Conservation (phyloP, 2,113 vertebrate genomes). For the Bufo gargarizans region DNA sequence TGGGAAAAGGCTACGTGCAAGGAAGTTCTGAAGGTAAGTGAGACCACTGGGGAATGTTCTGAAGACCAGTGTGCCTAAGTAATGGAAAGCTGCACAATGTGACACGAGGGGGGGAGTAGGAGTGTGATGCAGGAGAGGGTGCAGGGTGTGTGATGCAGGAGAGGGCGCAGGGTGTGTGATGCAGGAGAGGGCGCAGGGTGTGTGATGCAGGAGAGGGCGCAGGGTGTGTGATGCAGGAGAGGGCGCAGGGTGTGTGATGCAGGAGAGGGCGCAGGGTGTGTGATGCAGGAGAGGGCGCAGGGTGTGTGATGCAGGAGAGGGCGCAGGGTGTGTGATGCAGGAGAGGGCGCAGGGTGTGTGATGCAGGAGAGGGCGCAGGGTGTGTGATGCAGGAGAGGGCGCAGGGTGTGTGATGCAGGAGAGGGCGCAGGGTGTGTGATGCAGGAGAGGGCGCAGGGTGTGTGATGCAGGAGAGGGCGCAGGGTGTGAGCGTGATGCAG, state of each 20-base stretch:
- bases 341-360: background rate
- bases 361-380: background rate
- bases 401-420: no score
- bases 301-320: background rate
- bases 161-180: no score
- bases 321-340: background rate
- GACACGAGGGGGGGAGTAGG: background rate
- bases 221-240: background rate
- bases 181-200: no score
- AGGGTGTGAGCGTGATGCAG: background rate
- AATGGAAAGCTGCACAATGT: background rate
- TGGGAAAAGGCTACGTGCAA: background rate
- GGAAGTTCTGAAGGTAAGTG: background rate
- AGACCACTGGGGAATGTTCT: background rate
- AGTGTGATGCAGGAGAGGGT: background rate
- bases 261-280: background rate
- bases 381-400: background rate
- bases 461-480: background rate
- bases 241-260: background rate
- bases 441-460: background rate
- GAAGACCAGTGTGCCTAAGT: background rate
- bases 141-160: no score
- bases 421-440: background rate
- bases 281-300: background rate
- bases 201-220: no score